Percentiles rank a stretch among this genome's conserved stretches.
phyloP scores from a whole-genome alignment of 2,888 invertebrate genomes.

The Leptura quadrifasciata region DNA sequence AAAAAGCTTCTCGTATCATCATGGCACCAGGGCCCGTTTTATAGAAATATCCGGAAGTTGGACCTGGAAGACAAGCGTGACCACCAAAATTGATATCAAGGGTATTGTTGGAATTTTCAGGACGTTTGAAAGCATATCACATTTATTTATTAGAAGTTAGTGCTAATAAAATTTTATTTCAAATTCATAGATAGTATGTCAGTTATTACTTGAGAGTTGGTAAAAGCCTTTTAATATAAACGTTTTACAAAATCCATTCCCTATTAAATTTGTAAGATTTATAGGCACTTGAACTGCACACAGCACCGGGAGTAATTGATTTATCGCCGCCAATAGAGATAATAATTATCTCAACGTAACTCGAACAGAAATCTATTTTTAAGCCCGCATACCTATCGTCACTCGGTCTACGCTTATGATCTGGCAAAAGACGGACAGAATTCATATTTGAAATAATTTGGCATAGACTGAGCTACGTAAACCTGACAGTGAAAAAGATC shows the following conservation, averaged over 20 bases:
- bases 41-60: too few relatives aligned
- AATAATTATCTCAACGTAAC: conserved; percentile 5
- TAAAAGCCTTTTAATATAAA: neutral
- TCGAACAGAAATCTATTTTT: conserved; percentile 13
- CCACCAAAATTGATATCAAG: too few relatives aligned
- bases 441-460: conserved; percentile 54
- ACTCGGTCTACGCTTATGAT: conserved; percentile 18
- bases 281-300: conserved; percentile 1
- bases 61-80: too few relatives aligned
- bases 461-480: conserved; percentile 53
- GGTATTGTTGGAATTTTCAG: too few relatives aligned
- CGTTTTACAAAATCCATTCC: neutral
- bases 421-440: conserved; percentile 22
- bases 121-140: too few relatives aligned
- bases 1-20: too few relatives aligned
- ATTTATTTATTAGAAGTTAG: too few relatives aligned
- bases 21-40: too few relatives aligned
- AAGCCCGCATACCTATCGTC: conserved; percentile 18
- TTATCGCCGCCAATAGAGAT: conserved; percentile 5
- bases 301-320: conserved; percentile 11
- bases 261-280: conserved; percentile 5
- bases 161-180: too few relatives aligned
- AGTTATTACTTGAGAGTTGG: too few relatives aligned
- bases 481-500: conserved; percentile 55
- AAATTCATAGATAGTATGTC: too few relatives aligned